These are phyloP conservation scores for Leuciscus waleckii DNA, from an alignment of 2,797 vertebrate genomes.

Conservation along the genomic window DNA sequence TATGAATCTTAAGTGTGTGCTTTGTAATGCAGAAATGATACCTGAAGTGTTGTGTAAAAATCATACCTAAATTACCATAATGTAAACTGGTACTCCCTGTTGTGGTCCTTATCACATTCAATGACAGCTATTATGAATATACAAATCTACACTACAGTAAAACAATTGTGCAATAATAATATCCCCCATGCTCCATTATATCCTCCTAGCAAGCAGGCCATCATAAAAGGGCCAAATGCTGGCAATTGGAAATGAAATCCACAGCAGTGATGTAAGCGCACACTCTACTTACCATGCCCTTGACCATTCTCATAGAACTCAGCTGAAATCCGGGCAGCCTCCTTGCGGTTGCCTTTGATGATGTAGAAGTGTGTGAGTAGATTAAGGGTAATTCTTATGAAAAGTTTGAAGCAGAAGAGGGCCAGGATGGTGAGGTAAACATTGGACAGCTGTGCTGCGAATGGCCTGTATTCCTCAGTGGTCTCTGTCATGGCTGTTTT, in stretches of 20 bases:
- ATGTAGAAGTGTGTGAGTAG: constrained; percentile 96
- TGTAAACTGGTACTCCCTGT: neutral
- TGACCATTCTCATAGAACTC: constrained; percentile 93
- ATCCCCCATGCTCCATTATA: neutral
- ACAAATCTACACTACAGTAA: neutral
- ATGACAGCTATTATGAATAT: neutral
- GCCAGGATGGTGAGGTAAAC: constrained; percentile 97
- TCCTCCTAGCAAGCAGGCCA: constrained; percentile 6
- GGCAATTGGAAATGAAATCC: constrained; percentile 9
- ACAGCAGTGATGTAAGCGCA: neutral
- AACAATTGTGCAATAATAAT: constrained; percentile 24
- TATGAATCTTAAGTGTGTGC: neutral
- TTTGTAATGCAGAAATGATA: constrained; percentile 4
- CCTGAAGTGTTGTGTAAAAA: neutral
- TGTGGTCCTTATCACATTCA: constrained; percentile 6
- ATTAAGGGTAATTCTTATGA: constrained; percentile 95
- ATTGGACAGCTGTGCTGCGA: constrained; percentile 89
- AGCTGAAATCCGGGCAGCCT: constrained; percentile 94
- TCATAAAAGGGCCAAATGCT: neutral
- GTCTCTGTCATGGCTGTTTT: constrained; percentile 87
- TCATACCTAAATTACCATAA: neutral
- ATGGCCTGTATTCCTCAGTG: constrained; percentile 87
- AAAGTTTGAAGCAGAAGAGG: constrained; percentile 97
- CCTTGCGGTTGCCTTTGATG: constrained; percentile 93
- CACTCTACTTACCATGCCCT: constrained; percentile 84